These are phyloP conservation scores for Platyscapa corneri DNA, from an alignment of 1,140 invertebrate genomes.

Conservation along the genomic window DNA sequence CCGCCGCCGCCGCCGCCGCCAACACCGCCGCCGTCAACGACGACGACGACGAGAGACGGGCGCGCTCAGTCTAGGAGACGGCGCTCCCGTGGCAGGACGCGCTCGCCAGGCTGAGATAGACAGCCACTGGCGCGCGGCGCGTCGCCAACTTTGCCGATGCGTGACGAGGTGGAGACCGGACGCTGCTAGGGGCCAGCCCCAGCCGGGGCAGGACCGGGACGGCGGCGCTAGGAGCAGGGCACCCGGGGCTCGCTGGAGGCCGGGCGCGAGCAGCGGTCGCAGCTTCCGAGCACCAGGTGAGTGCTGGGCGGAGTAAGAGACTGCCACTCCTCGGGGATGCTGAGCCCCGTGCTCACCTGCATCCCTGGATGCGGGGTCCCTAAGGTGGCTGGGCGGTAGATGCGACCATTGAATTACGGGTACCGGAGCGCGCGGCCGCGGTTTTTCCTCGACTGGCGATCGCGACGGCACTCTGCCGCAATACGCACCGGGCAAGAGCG, in stretches of 20 bases:
- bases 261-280: neutral
- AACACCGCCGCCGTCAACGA: conserved; percentile 50
- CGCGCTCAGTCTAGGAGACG: conserved; percentile 71
- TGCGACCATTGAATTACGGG: neutral
- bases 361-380: no score
- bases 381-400: no score
- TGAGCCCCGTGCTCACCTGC: neutral
- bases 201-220: neutral
- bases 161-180: neutral
- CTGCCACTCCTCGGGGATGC: no score
- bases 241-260: conserved; percentile 18
- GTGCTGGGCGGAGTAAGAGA: neutral
- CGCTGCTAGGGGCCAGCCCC: conserved; percentile 15
- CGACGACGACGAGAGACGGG: conserved; percentile 59
- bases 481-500: neutral
- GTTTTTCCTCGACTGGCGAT: neutral
- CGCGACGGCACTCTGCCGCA: neutral
- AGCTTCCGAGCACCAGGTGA: conserved; percentile 6
- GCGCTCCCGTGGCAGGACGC: conserved; percentile 69
- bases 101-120: conserved; percentile 30
- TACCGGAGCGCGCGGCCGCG: neutral
- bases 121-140: neutral
- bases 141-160: neutral
- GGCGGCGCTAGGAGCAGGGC: neutral
- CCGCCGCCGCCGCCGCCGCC: neutral